Base-by-base conservation (phyloP, 2,797 vertebrate genomes). In the Acipenser transmontanus region DNA sequence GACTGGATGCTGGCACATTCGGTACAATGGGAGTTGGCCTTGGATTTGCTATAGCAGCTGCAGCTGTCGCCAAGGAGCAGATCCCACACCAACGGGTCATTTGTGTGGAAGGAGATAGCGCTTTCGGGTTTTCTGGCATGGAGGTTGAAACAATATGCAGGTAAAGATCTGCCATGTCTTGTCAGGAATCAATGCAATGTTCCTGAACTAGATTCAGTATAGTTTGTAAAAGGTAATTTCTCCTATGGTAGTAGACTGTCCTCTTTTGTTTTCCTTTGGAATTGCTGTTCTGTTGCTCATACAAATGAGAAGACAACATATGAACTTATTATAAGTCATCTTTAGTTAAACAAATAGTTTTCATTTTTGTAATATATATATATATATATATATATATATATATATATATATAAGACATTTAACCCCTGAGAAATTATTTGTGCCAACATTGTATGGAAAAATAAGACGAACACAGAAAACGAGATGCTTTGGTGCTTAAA, bases 61-160 rank as follows among this genome's bases (percentile, higher is more conserved):
- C 95, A 3, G 1, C 90, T 59, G 72, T 97, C 50, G 85, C 94
- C 76, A 89, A 76, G 74, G 85, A 87, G 50, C 71, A 11, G 73
- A 79, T 65, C 6, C 87, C 80, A 0, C 75, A 78, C 7, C 85
- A 84, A 20, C 82, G 83, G 66, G 83, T 99, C 0, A 63, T 99
- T 75, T 99, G 97, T 65, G 80, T 99, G 71, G 95, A 98, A 69
- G 97, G 97, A 69, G 96, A 99, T 71, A 99, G 97, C n/a, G 96
- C 97, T 1, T 99, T 99, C 8, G 97, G 97, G 5, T 99, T 99
- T 82, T 99, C 97, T 20, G 96, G 96, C 59, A 97, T 99, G 95
- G 97, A 99, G 66, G 88, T 96, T 49, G 97, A 99, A 73, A 99
- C 96, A 64, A 94, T 99, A 77, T 98, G 96, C 91, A 94, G 97